These are phyloP conservation scores for Ectemnius lituratus DNA, from an alignment of 2,888 invertebrate species.

Conservation along the genomic window DNA sequence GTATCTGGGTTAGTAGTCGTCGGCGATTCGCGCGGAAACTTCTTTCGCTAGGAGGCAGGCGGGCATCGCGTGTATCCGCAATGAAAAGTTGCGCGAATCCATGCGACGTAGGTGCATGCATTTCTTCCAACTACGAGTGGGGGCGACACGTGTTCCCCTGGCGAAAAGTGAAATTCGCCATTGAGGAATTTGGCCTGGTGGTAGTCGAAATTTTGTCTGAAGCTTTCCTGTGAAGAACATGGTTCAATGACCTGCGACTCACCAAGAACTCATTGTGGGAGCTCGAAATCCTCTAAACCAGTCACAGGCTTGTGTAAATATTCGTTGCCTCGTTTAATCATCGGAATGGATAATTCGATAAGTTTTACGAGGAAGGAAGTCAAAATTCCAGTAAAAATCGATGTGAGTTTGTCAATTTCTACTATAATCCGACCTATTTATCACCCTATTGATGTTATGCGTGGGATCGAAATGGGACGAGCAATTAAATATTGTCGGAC, in stretches of 20 bases:
- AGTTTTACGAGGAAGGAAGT: not conserved
- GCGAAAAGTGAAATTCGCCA: conserved; percentile 70
- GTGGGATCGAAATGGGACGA: not conserved
- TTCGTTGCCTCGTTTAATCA: too few relatives aligned
- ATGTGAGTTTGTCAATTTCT: too few relatives aligned
- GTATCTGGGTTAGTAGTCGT: conserved; percentile 78
- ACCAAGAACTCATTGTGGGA: too few relatives aligned
- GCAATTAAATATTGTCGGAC: too few relatives aligned
- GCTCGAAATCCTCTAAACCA: too few relatives aligned
- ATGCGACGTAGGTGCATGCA: too few relatives aligned
- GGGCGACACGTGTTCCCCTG: conserved; percentile 44
- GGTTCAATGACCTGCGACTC: conserved; percentile 37
- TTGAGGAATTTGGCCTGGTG: conserved; percentile 46
- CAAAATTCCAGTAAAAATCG: not conserved
- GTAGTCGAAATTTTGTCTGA: conserved; percentile 54
- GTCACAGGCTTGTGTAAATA: too few relatives aligned
- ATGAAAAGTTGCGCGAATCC: conserved; percentile 8
- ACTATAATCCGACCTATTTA: too few relatives aligned
- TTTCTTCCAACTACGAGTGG: conserved; percentile 14
- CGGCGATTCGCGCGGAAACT: conserved; percentile 76
- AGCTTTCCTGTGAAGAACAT: conserved; percentile 18
- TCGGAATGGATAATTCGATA: too few relatives aligned
- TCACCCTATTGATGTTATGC: not conserved
- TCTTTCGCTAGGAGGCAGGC: conserved; percentile 68
- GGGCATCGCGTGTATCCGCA: conserved; percentile 42